Evolutionary conservation across 2,797 vertebrate genomes (phyloP).

Genomic region (Platalea minor): DNA sequence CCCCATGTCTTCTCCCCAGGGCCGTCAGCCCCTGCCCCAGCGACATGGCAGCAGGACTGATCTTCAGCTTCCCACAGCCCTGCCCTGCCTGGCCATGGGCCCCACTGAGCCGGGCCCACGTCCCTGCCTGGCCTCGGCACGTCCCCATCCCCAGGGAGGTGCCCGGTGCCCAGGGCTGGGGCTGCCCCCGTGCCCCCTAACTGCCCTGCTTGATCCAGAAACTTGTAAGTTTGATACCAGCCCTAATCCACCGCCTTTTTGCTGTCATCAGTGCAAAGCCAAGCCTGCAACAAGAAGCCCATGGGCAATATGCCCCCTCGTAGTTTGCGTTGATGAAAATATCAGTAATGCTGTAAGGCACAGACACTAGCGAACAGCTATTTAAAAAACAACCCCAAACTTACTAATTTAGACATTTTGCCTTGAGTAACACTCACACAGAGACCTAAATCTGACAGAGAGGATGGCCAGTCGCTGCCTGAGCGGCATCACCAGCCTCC

Average conservation of each 20-base stretch:
- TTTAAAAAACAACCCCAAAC: background rate
- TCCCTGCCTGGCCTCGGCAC: accelerated
- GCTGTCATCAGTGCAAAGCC: background rate
- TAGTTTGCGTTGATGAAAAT: background rate
- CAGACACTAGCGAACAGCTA: background rate
- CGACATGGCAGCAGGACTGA: accelerated
- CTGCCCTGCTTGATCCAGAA: background rate
- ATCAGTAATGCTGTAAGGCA: background rate
- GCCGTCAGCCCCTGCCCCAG: background rate
- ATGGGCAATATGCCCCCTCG: accelerated
- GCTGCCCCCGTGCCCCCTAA: background rate
- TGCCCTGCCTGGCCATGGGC: background rate
- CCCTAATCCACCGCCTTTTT: background rate
- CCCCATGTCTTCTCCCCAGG: background rate
- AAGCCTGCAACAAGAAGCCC: background rate
- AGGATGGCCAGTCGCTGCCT: background rate
- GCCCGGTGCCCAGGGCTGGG: accelerated
- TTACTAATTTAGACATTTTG: background rate
- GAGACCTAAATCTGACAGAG: background rate
- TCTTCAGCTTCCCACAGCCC: background rate
- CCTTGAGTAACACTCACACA: background rate
- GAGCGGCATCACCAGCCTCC: background rate
- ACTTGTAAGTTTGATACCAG: background rate
- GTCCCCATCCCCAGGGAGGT: too few species aligned
- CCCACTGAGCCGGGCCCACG: accelerated